phyloP scores from a whole-genome alignment of 37 sponge, comb jelly and placozoan genomes.

The Chondrosia reniformis region DNA sequence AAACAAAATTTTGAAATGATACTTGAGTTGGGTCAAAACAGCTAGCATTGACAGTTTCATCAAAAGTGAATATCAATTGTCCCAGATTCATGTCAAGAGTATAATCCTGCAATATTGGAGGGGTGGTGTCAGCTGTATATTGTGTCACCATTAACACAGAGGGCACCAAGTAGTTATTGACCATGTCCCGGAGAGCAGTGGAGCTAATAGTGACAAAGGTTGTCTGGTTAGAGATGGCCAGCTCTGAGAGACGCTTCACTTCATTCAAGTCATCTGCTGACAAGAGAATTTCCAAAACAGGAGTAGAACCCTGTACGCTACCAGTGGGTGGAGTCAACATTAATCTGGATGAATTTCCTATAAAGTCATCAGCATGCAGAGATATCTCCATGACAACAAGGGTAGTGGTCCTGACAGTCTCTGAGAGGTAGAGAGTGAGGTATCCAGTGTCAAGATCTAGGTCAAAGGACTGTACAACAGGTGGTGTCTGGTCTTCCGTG shows the following conservation, averaged over 20 bases:
- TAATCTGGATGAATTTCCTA: constrained; percentile 23
- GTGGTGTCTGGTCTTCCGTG: constrained; percentile 66
- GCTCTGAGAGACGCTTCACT: constrained; percentile 60
- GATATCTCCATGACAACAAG: constrained; percentile 44
- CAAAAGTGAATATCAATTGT: constrained; percentile 60
- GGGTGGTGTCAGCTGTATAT: constrained; percentile 50
- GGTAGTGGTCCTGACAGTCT: constrained; percentile 62
- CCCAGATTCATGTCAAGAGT: constrained; percentile 65
- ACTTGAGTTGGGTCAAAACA: constrained; percentile 62
- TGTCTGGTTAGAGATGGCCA: constrained; percentile 60
- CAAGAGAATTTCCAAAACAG: constrained; percentile 48
- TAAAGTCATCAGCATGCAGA: constrained; percentile 41
- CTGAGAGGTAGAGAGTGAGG: constrained; percentile 63
- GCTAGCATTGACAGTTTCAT: constrained; percentile 76
- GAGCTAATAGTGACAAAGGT: constrained; percentile 50
- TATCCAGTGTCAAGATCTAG: constrained; percentile 51
- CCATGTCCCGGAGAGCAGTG: constrained; percentile 56
- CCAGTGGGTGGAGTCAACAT: constrained; percentile 25
- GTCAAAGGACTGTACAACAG: constrained; percentile 53
- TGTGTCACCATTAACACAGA: constrained; percentile 41
- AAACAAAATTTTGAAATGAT: constrained; percentile 26
- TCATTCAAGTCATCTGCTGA: constrained; percentile 55
- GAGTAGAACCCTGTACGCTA: constrained; percentile 35
- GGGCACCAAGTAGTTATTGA: constrained; percentile 36
- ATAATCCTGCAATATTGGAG: constrained; percentile 42